A percentile compares a stretch with the other conserved stretches of the same genome.
These are phyloP conservation scores for Drosophila paulistorum DNA, from an alignment of 1,140 invertebrate genomes.

Conservation along the genomic window DNA sequence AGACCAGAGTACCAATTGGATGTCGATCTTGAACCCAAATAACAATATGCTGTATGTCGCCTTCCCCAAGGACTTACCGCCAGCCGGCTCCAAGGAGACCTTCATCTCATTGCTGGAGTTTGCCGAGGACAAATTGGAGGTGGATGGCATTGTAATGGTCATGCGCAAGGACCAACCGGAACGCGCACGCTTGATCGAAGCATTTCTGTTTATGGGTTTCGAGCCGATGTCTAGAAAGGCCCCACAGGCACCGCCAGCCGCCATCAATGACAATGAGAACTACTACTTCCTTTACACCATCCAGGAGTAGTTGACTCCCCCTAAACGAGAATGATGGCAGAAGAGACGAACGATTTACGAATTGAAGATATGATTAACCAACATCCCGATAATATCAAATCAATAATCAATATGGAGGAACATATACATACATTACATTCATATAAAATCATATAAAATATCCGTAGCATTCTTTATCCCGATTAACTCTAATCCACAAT, in stretches of 20 bases:
- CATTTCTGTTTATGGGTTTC: constrained; percentile 99
- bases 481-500: constrained; percentile 7
- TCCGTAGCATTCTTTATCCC: not conserved
- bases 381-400: constrained; percentile 18
- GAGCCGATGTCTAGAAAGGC: constrained; percentile 92
- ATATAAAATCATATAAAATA: constrained; percentile 3
- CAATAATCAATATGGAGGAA: constrained; percentile 39
- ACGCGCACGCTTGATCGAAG: constrained; percentile 92
- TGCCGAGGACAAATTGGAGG: constrained; percentile 95
- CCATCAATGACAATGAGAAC: constrained; percentile 81
- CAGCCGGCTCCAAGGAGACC: constrained; percentile 95
- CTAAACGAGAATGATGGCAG: not conserved
- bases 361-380: constrained; percentile 12
- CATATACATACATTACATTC: constrained; percentile 15
- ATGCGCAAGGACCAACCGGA: constrained; percentile 93
- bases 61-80: constrained; percentile 91
- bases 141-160: constrained; percentile 87
- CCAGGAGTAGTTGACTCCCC: constrained; percentile 68
- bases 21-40: constrained; percentile 88
- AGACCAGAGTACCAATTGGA: constrained; percentile 90
- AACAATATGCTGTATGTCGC: constrained; percentile 92
- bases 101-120: constrained; percentile 97
- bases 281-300: constrained; percentile 81
- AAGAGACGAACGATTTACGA: constrained; percentile 50
- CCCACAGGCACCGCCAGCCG: constrained; percentile 86